phyloP scores from a whole-genome alignment of 1,140 invertebrate genomes.

The Lordiphosa stackelbergi region DNA sequence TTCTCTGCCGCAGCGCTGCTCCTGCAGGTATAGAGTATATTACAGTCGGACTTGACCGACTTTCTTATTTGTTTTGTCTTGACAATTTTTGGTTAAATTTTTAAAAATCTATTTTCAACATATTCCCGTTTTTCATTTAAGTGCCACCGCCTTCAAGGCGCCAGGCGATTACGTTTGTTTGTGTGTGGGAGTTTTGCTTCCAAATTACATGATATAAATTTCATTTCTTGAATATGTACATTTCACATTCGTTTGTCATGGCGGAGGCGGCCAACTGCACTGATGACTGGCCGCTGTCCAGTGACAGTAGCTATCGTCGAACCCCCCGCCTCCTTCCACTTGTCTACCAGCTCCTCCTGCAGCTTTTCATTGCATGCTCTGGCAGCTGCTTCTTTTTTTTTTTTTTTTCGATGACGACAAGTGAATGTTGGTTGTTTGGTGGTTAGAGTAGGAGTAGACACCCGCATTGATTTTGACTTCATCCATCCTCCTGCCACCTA shows the following conservation, averaged over 20 bases:
- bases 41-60: too few relatives aligned
- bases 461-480: slow-evolving; percentile 46
- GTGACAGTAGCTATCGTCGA: slow-evolving; percentile 22
- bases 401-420: slow-evolving; percentile 35
- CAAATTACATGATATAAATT: slow-evolving; percentile 55
- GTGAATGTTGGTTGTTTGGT: slow-evolving; percentile 42
- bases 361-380: slow-evolving; percentile 7
- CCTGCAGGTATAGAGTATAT: too few relatives aligned
- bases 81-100: too few relatives aligned
- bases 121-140: background rate
- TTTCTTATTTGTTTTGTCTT: too few relatives aligned
- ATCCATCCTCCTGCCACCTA: background rate
- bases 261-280: background rate
- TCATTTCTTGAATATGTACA: slow-evolving; percentile 30
- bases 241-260: slow-evolving; percentile 29
- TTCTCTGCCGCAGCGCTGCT: too few relatives aligned
- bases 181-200: slow-evolving; percentile 30
- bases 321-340: background rate
- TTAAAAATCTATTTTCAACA: too few relatives aligned
- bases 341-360: slow-evolving; percentile 1
- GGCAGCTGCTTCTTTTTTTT: slow-evolving; percentile 8
- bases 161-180: slow-evolving; percentile 23
- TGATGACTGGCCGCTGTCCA: slow-evolving; percentile 14
- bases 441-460: slow-evolving; percentile 27
- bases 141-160: background rate